Base-by-base conservation (phyloP, 1,140 invertebrate species). In the Trichonephila clavata region DNA sequence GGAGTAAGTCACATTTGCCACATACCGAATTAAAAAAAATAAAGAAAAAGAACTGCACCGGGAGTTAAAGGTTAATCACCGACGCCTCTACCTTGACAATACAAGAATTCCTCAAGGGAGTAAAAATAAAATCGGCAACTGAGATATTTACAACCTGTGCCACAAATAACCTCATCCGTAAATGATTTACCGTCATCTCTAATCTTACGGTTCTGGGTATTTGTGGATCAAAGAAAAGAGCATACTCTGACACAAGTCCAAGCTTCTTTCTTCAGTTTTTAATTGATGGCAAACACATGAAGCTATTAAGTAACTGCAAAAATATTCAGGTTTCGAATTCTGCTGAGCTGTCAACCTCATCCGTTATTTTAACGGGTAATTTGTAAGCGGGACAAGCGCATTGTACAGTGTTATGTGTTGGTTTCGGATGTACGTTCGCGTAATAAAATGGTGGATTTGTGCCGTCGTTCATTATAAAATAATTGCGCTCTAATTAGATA, bases 361-460 rank as follows among this genome's bases (percentile, higher is more conserved):
- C 61, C 61, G 80, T 92, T 92, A 92, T 92, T 92, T 92, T 92
- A 92, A 92, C 90, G 90, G 80, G 32, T 92, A 84, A 92, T 92
- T 92, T 65, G 81, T 92, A 88, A 89, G 39, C 8, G 57, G 16
- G 63, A 89, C 65, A 89, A 77, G 61, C 50, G 50, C 10, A 50
- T 50, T 50, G 50, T 50, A 50, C 50, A 50, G 2, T 13, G 7
- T 13, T 5, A 13, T 50, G 18, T 13, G 32, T 81, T 81, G 27
- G 21, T 39, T 81, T 39, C 24, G 32, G 8, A 24, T 20, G 18
- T 32, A 81, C 7, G 32, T 32, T 24, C 21, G 2, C 32, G 24
- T 81, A 68, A 68, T 21, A 68, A 68, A 68, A 21, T 68, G 20
- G 20, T 68, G 16, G 63, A 68, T 68, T 21, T 21, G 63, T 20